Conservation (phyloP, 1,140 invertebrate genomes). For the Drosophila bocqueti region DNA sequence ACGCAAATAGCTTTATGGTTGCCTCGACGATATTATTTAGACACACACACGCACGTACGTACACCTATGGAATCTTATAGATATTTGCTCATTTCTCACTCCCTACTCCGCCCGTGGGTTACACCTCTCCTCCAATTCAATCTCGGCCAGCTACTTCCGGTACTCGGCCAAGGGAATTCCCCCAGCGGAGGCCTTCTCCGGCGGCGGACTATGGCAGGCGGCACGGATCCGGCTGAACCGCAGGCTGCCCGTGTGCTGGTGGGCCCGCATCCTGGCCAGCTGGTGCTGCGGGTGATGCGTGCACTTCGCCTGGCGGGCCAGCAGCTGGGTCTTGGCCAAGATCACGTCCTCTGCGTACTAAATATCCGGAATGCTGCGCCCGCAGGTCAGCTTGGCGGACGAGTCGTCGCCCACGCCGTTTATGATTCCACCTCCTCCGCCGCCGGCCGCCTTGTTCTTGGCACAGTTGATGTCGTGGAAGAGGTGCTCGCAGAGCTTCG, state of each 20-base stretch:
- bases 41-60: slow-evolving; percentile 37
- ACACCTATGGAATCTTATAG: slow-evolving; percentile 48
- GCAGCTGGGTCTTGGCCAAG: slow-evolving; percentile 73
- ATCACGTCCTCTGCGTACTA: slow-evolving; percentile 85
- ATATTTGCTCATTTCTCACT: slow-evolving; percentile 41
- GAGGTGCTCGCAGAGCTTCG: slow-evolving; percentile 82
- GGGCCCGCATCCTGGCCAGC: slow-evolving; percentile 44
- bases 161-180: slow-evolving; percentile 60
- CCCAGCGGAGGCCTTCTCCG: slow-evolving; percentile 15
- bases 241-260: slow-evolving; percentile 58
- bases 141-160: slow-evolving; percentile 47
- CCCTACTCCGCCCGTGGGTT: slow-evolving; percentile 21
- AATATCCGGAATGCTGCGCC: slow-evolving; percentile 82
- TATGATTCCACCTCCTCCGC: slow-evolving; percentile 9
- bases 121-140: slow-evolving; percentile 1
- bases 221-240: slow-evolving; percentile 65
- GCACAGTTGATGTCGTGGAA: slow-evolving; percentile 83
- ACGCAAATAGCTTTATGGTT: slow-evolving; percentile 27
- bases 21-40: slow-evolving; percentile 28
- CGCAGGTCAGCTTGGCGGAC: slow-evolving; percentile 52
- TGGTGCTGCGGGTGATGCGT: slow-evolving; percentile 70
- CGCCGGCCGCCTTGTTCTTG: slow-evolving; percentile 68
- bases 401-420: slow-evolving; percentile 12
- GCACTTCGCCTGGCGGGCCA: slow-evolving; percentile 65
- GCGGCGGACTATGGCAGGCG: slow-evolving; percentile 78